Evolutionary conservation across 1,140 invertebrate genomes (phyloP).

Genomic region (Magallana gigas): DNA sequence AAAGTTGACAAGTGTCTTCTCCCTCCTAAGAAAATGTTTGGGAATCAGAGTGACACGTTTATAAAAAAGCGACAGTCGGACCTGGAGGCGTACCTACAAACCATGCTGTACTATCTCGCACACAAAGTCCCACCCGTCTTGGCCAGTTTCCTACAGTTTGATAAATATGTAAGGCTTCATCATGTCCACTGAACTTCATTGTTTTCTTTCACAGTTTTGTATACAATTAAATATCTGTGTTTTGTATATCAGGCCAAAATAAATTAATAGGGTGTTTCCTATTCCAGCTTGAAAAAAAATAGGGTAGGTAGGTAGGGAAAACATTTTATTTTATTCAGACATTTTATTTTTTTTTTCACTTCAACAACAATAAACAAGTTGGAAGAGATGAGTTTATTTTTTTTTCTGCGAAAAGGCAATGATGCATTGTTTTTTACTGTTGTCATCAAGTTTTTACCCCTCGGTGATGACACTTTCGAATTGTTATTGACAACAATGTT

Average conservation of each 20-base stretch:
- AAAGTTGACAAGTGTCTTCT: conserved; percentile 86
- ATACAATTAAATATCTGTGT: not conserved
- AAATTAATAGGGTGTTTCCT: too few relatives aligned
- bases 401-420: too few relatives aligned
- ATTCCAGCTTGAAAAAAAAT: too few relatives aligned
- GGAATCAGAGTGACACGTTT: conserved; percentile 89
- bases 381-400: too few relatives aligned
- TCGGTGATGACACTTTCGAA: too few relatives aligned
- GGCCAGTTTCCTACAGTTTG: conserved; percentile 77
- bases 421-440: too few relatives aligned
- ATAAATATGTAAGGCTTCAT: conserved; percentile 78
- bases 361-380: too few relatives aligned
- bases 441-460: too few relatives aligned
- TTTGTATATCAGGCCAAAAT: not conserved
- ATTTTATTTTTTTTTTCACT: too few relatives aligned
- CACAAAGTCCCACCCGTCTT: conserved; percentile 71
- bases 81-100: conserved; percentile 90
- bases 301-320: too few relatives aligned
- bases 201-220: not conserved
- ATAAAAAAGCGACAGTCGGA: conserved; percentile 89
- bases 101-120: conserved; percentile 75
- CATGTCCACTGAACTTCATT: not conserved
- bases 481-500: too few relatives aligned
- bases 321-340: too few relatives aligned
- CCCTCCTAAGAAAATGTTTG: conserved; percentile 94